These are phyloP conservation scores for Oplegnathus fasciatus DNA, from an alignment of 2,113 vertebrate species.

Conservation along the genomic window DNA sequence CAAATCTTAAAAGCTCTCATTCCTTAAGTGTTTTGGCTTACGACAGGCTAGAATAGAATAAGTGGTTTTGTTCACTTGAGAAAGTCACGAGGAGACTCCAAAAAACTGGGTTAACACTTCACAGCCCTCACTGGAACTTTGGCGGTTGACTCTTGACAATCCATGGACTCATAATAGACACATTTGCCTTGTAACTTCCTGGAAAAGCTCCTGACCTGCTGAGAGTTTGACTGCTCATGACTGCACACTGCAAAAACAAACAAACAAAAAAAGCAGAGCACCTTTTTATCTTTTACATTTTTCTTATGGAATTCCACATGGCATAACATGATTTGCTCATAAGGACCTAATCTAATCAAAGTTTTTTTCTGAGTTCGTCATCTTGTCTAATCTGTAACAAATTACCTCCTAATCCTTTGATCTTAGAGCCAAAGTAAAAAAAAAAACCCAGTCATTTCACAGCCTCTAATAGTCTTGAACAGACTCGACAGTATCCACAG, in stretches of 20 bases:
- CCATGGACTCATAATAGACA: slow-evolving; percentile 48
- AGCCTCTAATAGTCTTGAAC: slow-evolving; percentile 11
- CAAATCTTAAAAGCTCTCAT: slow-evolving; percentile 63
- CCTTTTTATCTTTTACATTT: slow-evolving; percentile 66
- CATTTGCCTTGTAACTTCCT: slow-evolving; percentile 60
- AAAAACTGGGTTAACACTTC: slow-evolving; percentile 67
- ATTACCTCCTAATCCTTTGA: slow-evolving; percentile 74
- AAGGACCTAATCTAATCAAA: slow-evolving; percentile 68
- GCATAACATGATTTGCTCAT: slow-evolving; percentile 50
- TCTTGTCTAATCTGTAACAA: slow-evolving; percentile 71
- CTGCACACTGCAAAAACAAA: slow-evolving; percentile 50
- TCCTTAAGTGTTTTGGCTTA: slow-evolving; percentile 52
- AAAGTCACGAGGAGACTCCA: slow-evolving; percentile 72
- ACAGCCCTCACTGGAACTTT: slow-evolving; percentile 59
- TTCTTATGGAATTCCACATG: slow-evolving; percentile 53
- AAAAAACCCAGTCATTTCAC: slow-evolving; percentile 15
- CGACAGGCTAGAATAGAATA: slow-evolving; percentile 36
- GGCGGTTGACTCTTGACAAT: slow-evolving; percentile 73
- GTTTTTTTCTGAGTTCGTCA: slow-evolving; percentile 43
- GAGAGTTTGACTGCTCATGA: slow-evolving; percentile 44
- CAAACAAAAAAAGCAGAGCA: slow-evolving; percentile 61
- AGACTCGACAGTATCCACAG: slow-evolving; percentile 3
- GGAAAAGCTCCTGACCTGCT: slow-evolving; percentile 54
- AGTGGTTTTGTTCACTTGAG: slow-evolving; percentile 62
- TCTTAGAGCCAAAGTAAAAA: slow-evolving; percentile 74